Conservation (phyloP, 2,888 invertebrate genomes). For the Cephus pygmeus region DNA sequence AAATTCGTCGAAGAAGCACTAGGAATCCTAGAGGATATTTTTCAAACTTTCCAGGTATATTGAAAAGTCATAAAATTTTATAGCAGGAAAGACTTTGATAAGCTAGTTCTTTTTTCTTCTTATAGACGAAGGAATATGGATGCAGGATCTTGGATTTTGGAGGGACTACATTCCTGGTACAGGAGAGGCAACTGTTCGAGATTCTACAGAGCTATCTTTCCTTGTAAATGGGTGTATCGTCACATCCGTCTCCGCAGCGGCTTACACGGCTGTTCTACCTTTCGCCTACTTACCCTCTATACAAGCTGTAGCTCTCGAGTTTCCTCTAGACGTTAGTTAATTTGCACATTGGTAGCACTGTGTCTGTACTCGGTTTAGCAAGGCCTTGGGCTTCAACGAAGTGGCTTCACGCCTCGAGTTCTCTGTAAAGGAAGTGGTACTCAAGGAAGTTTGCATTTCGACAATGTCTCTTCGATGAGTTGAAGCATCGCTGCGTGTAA, state of each 20-base stretch:
- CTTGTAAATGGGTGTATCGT: slow-evolving; percentile 61
- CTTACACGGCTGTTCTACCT: slow-evolving; percentile 82
- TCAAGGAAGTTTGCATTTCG: background rate
- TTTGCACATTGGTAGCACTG: background rate
- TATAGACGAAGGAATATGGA: slow-evolving; percentile 58
- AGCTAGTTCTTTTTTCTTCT: background rate
- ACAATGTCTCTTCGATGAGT: background rate
- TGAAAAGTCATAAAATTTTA: background rate
- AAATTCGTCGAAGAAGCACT: slow-evolving; percentile 40
- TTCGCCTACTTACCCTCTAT: slow-evolving; percentile 79
- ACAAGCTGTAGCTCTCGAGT: slow-evolving; percentile 78
- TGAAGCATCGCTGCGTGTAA: background rate
- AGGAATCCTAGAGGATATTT: slow-evolving; percentile 46
- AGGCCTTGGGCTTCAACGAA: background rate
- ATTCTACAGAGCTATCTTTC: slow-evolving; percentile 57
- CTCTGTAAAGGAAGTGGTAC: background rate
- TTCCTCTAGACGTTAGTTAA: slow-evolving; percentile 80
- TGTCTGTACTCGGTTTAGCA: background rate
- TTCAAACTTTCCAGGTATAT: slow-evolving; percentile 49
- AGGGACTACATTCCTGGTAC: slow-evolving; percentile 38
- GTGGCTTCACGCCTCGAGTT: background rate
- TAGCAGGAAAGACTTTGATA: background rate
- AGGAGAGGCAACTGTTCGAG: slow-evolving; percentile 37
- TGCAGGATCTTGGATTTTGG: slow-evolving; percentile 55
- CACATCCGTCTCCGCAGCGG: slow-evolving; percentile 67